phyloP scores from a whole-genome alignment of 1,140 invertebrate species.

The Solen grandis region DNA sequence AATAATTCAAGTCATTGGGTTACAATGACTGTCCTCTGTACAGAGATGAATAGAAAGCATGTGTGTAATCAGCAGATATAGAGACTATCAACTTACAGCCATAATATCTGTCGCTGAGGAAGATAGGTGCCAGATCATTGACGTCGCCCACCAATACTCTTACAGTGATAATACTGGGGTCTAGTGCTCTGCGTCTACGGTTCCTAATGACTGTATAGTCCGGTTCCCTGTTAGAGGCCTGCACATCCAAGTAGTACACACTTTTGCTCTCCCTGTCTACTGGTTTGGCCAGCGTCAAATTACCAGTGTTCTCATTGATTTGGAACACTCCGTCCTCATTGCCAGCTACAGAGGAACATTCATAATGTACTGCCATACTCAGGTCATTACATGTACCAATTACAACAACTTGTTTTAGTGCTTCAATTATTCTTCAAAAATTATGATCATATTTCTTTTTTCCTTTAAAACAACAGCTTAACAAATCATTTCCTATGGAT shows the following conservation, averaged over 20 bases:
- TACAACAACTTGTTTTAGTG: too few relatives aligned
- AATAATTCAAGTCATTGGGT: too few relatives aligned
- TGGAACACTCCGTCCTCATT: conserved; percentile 65
- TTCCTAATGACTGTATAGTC: conserved; percentile 69
- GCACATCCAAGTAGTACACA: conserved; percentile 62
- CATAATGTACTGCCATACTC: background rate
- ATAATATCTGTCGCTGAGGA: conserved; percentile 64
- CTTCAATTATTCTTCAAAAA: too few relatives aligned
- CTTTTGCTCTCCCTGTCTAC: conserved; percentile 65
- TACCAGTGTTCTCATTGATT: conserved; percentile 58
- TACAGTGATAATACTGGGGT: conserved; percentile 68
- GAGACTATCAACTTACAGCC: conserved; percentile 75
- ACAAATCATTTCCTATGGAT: too few relatives aligned
- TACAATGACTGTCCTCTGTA: too few relatives aligned
- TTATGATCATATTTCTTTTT: too few relatives aligned
- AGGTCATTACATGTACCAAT: too few relatives aligned
- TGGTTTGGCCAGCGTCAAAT: conserved; percentile 42
- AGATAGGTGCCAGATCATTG: conserved; percentile 73
- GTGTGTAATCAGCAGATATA: too few relatives aligned
- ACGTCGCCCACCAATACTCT: conserved; percentile 62
- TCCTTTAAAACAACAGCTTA: too few relatives aligned
- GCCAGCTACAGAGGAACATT: conserved; percentile 61
- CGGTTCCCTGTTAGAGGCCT: conserved; percentile 70
- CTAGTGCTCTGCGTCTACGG: conserved; percentile 56
- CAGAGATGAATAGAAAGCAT: too few relatives aligned